A percentile compares a stretch with the other conserved stretches of the same genome.
Conservation (phyloP, 2,797 vertebrate species). For the Parauchenoglanis ngamensis region DNA sequence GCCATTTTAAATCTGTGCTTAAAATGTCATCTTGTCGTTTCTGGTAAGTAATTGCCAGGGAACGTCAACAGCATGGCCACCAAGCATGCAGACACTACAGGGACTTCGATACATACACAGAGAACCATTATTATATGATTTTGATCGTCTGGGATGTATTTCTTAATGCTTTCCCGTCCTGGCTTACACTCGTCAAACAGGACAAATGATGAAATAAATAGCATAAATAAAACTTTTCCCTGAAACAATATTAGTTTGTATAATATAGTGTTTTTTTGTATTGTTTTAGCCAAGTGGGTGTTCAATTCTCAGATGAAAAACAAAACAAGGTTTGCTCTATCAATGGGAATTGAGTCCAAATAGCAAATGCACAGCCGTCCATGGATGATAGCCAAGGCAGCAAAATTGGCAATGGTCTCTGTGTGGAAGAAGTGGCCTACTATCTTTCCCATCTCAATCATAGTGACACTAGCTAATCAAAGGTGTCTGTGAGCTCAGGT, state of each 20-base stretch:
- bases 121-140: not conserved
- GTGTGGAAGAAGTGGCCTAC: not conserved
- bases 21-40: not conserved
- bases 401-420: not conserved
- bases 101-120: not conserved
- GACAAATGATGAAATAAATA: not conserved
- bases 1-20: not conserved
- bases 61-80: not conserved
- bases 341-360: too few species aligned
- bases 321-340: too few species aligned
- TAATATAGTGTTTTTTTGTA: too few species aligned
- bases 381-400: too few species aligned
- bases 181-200: too few species aligned
- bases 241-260: too few species aligned
- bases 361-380: too few species aligned
- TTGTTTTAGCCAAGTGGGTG: too few species aligned
- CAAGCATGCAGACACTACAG: not conserved
- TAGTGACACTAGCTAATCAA: not conserved
- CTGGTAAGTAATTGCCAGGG: not conserved
- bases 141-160: not conserved
- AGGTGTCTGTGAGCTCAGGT: not conserved
- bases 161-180: not conserved
- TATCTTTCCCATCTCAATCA: not conserved
- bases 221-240: not conserved
- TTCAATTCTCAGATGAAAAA: too few species aligned